phyloP scores from a whole-genome alignment of 1,140 invertebrate genomes.

The Proales similis region DNA sequence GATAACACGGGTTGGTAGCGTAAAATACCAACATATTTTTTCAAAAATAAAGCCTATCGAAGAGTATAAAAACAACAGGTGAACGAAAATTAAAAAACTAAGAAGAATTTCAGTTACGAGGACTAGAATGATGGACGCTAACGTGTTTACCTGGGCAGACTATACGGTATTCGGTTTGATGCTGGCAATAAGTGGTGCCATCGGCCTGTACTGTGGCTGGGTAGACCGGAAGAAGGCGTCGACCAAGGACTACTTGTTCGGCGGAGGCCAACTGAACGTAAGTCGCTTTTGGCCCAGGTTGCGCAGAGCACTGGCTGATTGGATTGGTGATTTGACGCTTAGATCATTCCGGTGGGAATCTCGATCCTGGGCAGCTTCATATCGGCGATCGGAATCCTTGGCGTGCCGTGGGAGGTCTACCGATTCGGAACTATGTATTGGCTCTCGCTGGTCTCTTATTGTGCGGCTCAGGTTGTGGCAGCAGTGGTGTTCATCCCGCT shows the following conservation, averaged over 20 bases:
- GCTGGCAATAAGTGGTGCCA: not conserved
- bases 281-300: too few relatives aligned
- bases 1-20: too few relatives aligned
- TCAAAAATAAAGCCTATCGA: too few relatives aligned
- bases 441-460: conserved; percentile 9
- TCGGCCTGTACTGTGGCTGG: not conserved
- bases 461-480: conserved; percentile 41
- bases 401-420: conserved; percentile 46
- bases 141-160: too few relatives aligned
- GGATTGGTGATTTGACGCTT: not conserved
- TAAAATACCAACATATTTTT: too few relatives aligned
- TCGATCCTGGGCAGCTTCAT: conserved; percentile 50
- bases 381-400: conserved; percentile 53
- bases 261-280: not conserved
- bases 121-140: too few relatives aligned
- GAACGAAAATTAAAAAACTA: too few relatives aligned
- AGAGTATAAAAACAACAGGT: too few relatives aligned
- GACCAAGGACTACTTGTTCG: not conserved
- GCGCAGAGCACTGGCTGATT: too few relatives aligned
- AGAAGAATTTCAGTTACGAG: too few relatives aligned
- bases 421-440: conserved; percentile 42
- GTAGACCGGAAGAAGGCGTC: not conserved
- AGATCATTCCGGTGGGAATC: conserved; percentile 45
- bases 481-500: conserved; percentile 46
- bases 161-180: not conserved